Conservation (phyloP, 1,140 invertebrate species). For the Aphidius gifuensis region DNA sequence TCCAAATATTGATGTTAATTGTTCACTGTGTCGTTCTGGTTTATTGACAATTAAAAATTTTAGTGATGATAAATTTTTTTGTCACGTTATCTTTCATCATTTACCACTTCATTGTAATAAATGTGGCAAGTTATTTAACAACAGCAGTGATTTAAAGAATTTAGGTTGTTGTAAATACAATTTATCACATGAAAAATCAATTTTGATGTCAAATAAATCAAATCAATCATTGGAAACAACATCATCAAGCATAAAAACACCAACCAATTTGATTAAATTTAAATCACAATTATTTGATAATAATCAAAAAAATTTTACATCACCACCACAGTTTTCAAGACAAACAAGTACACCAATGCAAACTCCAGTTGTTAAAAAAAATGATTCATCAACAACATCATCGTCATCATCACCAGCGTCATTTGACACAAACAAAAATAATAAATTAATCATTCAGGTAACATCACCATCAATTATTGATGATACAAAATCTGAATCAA, state of each 20-base stretch:
- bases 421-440: not conserved
- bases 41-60: slow-evolving; percentile 25
- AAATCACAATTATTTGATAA: slow-evolving; percentile 19
- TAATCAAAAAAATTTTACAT: slow-evolving; percentile 26
- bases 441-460: not conserved
- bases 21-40: slow-evolving; percentile 30
- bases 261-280: slow-evolving; percentile 4
- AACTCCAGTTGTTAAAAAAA: slow-evolving; percentile 3
- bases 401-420: slow-evolving; percentile 24
- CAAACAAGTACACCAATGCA: slow-evolving; percentile 41
- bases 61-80: slow-evolving; percentile 26
- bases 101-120: slow-evolving; percentile 32
- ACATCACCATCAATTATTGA: not conserved
- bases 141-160: slow-evolving; percentile 26
- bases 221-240: slow-evolving; percentile 2
- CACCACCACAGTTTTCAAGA: slow-evolving; percentile 31
- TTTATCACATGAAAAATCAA: not conserved
- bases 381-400: slow-evolving; percentile 18
- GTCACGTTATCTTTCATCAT: slow-evolving; percentile 32
- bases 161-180: slow-evolving; percentile 25
- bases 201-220: not conserved
- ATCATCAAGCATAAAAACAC: slow-evolving; percentile 15
- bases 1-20: slow-evolving; percentile 24
- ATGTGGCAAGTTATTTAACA: slow-evolving; percentile 31
- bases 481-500: not conserved